phyloP scores from a whole-genome alignment of 2,888 invertebrate genomes.

The Agrochola litura region DNA sequence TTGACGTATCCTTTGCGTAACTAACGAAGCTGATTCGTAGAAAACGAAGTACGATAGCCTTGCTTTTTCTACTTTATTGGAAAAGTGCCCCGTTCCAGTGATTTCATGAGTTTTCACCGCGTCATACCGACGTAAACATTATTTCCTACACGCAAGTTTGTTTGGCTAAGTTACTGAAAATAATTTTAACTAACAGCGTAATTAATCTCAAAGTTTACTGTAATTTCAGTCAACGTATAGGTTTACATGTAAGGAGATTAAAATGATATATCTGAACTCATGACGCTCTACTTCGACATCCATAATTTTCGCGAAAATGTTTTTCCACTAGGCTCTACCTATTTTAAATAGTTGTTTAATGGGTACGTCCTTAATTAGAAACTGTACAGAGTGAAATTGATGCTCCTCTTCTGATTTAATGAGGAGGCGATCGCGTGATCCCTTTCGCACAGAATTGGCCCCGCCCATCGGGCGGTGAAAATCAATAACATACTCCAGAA shows the following conservation, averaged over 20 bases:
- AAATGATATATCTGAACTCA: slow-evolving; percentile 72
- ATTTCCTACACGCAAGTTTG: slow-evolving; percentile 29
- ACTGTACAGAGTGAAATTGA: slow-evolving; percentile 84
- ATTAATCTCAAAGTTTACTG: slow-evolving; percentile 50
- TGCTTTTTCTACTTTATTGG: slow-evolving; percentile 26
- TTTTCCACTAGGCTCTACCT: slow-evolving; percentile 85
- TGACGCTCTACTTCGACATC: slow-evolving; percentile 77
- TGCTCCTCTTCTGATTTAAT: slow-evolving; percentile 89
- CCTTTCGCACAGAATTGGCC: slow-evolving; percentile 88
- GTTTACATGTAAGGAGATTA: slow-evolving; percentile 64
- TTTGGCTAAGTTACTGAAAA: slow-evolving; percentile 18
- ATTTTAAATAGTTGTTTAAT: slow-evolving; percentile 90
- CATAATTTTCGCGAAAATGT: slow-evolving; percentile 84
- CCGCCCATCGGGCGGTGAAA: slow-evolving; percentile 89
- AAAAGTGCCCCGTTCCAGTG: slow-evolving; percentile 27
- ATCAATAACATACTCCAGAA: slow-evolving; percentile 90
- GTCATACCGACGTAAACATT: slow-evolving; percentile 27
- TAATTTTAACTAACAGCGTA: slow-evolving; percentile 41
- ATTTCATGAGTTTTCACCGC: slow-evolving; percentile 36
- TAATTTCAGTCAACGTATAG: slow-evolving; percentile 55
- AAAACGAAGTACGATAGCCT: slow-evolving; percentile 24
- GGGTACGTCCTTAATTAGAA: slow-evolving; percentile 90
- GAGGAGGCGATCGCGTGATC: slow-evolving; percentile 88
- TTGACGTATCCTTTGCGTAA: slow-evolving; percentile 43
- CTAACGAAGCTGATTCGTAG: slow-evolving; percentile 43